Base-by-base conservation (phyloP, 2,888 invertebrate species). In the Nezara viridula region DNA sequence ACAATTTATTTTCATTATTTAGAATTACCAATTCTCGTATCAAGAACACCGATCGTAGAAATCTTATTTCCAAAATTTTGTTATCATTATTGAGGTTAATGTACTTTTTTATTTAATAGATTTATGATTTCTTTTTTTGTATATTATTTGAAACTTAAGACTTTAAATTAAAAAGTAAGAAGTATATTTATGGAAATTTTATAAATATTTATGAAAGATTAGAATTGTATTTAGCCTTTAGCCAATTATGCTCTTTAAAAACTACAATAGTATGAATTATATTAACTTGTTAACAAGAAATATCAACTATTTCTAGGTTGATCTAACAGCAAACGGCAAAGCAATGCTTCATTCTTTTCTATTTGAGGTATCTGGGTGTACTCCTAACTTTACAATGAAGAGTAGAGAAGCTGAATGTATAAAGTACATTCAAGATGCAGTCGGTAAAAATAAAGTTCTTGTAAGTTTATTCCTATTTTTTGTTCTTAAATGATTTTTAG, bases 321-420 rank as follows among this genome's bases (percentile, higher is more conserved):
- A 99, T 93, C 95, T 99, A 92, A 98, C 99, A 0, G 95, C 95
- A 24, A 96, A 98, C 92, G 99, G 99, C 90, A 96, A 96, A 93
- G 94, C 95, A 92, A 99, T 99, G 96, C 93, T 99, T 92, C 96
- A 96, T 91, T 99, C 99, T 94, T 99, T 99, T 94, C 94, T 99
- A 91, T 98, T 96, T 93, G 98, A 98, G 92, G 95, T 99, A 91
- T 96, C 96, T 91, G 97, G 97, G 21, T 94, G 98, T 91, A 95
- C 96, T 90, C 97, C 98, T 89, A 96, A 95, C 91, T 99, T 96
- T 93, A 98, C 98, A 52, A 96, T 99, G 94, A 95, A 95, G 90
- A 96, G 96, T 92, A 95, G 99, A 77, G 98, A 98, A 93, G 95
- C 96, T 32, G 95, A 97, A 91, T 99, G 99, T 94, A 95, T 99